Conservation (phyloP, 64 coral and sea anemone species). For the Hydrozoanthus tunicans region DNA sequence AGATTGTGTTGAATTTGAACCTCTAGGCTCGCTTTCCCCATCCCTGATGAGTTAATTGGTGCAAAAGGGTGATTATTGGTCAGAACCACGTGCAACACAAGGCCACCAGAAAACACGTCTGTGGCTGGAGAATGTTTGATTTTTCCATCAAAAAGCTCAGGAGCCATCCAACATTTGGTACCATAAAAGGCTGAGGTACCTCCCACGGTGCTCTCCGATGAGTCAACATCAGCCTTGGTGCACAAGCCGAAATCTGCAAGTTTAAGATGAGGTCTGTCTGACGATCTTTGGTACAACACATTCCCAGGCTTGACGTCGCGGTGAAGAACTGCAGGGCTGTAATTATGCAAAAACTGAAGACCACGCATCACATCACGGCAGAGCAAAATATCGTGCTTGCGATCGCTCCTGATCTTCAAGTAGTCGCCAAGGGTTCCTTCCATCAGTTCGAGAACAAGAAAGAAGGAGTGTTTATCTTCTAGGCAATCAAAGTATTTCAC, state of each 20-base stretch:
- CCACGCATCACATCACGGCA: conserved; percentile 55
- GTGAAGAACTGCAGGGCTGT: conserved; percentile 32
- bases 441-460: conserved; percentile 64
- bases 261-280: conserved; percentile 20
- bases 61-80: conserved; percentile 60
- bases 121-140: conserved; percentile 10
- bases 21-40: background rate
- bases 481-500: conserved; percentile 33
- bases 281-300: conserved; percentile 20
- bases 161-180: conserved; percentile 64
- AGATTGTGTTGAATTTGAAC: conserved; percentile 23
- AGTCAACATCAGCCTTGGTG: background rate
- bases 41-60: background rate
- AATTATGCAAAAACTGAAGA: conserved; percentile 16
- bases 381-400: background rate
- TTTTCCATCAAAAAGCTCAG: conserved; percentile 29
- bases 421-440: conserved; percentile 60
- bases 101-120: conserved; percentile 60
- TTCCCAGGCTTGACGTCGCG: conserved; percentile 73
- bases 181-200: conserved; percentile 23
- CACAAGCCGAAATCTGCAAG: conserved; percentile 70
- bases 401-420: background rate
- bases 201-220: background rate
- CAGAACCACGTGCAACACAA: conserved; percentile 59
- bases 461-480: conserved; percentile 4